phyloP scores from a whole-genome alignment of 2,113 vertebrate genomes.

The zebrafish (Danio rerio) region GRCz12tu NC_133192.1:49529501-49530000 shows the following conservation, averaged over 20 bases:
- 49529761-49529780: constrained; percentile 96
- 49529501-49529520: neutral
- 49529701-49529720: constrained; percentile 99
- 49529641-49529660: constrained; percentile 95
- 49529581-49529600: constrained; percentile 75
- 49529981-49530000: neutral
- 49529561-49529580: neutral
- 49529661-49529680: constrained; percentile 98
- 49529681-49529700: constrained; percentile 99
- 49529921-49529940: neutral
- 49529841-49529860: constrained; percentile 71
- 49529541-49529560: too few relatives aligned
- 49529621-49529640: constrained; percentile 91
- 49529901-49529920: constrained; percentile 67
- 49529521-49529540: neutral
- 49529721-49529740: constrained; percentile 96
- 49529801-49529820: constrained; percentile 85
- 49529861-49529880: constrained; percentile 82
- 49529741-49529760: constrained; percentile 97
- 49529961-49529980: neutral
- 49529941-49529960: neutral
- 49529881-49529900: constrained; percentile 89
- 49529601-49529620: constrained; percentile 95
- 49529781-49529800: constrained; percentile 91
- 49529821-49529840: constrained; percentile 84